A percentile compares a stretch with the other conserved stretches of the same genome.
phyloP scores from a whole-genome alignment of 2,888 invertebrate species.

The Drosophila stalkeri region DNA sequence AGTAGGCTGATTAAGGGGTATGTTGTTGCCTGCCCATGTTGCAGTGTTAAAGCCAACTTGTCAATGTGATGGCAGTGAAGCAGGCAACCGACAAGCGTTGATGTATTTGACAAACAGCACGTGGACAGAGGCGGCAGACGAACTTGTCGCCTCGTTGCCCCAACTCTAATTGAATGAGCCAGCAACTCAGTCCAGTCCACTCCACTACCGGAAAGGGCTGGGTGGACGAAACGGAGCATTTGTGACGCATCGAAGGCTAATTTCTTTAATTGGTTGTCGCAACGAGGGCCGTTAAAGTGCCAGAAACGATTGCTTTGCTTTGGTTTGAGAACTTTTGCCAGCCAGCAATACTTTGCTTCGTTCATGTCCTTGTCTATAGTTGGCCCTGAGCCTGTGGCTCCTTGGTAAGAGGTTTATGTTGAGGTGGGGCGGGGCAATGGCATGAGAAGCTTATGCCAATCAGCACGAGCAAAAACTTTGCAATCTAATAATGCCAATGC shows the following conservation, averaged over 20 bases:
- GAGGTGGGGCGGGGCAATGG: neutral
- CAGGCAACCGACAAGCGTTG: slow-evolving; percentile 76
- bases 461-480: slow-evolving; percentile 70
- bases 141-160: slow-evolving; percentile 14
- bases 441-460: slow-evolving; percentile 51
- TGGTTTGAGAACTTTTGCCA: neutral
- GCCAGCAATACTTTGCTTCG: slow-evolving; percentile 1
- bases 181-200: no score
- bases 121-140: slow-evolving; percentile 35
- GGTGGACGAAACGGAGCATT: neutral
- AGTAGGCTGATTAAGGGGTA: slow-evolving; percentile 8
- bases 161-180: slow-evolving; percentile 1
- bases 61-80: slow-evolving; percentile 75
- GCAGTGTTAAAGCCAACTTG: slow-evolving; percentile 75
- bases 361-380: neutral
- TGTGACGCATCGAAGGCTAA: slow-evolving; percentile 63
- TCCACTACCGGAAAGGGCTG: neutral
- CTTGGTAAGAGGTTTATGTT: slow-evolving; percentile 5
- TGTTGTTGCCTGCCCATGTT: slow-evolving; percentile 16
- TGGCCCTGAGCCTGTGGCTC: neutral
- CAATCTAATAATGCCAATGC: slow-evolving; percentile 79
- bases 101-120: slow-evolving; percentile 78
- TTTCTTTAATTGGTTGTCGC: slow-evolving; percentile 77
- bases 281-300: slow-evolving; percentile 48
- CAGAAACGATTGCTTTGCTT: slow-evolving; percentile 45